Evolutionary conservation across 1,140 invertebrate genomes (phyloP).

Genomic region (Ceratitis capitata): DNA sequence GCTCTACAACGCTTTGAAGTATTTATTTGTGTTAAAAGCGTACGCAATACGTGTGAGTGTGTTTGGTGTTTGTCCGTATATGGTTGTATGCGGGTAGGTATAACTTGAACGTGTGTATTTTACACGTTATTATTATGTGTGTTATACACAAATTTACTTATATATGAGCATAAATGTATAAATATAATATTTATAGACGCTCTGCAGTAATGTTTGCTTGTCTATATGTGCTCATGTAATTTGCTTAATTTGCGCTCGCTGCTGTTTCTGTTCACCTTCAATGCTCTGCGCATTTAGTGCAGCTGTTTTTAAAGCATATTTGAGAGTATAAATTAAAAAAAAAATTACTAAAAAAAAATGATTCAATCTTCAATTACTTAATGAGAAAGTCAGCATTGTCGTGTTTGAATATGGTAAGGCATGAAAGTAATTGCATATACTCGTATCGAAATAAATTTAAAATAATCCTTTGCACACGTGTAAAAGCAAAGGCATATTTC

Average conservation of each 20-base stretch:
- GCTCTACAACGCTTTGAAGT: conserved; percentile 11
- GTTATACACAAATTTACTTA: background rate
- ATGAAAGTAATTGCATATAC: background rate
- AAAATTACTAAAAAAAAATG: background rate
- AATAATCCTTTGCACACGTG: too few relatives aligned
- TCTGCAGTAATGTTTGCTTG: too few relatives aligned
- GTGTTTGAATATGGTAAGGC: background rate
- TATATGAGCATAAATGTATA: background rate
- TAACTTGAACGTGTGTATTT: background rate
- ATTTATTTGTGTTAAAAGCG: background rate
- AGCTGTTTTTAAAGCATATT: background rate
- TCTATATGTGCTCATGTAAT: background rate
- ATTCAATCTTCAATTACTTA: background rate
- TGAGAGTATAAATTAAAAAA: background rate
- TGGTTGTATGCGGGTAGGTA: background rate
- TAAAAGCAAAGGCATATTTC: too few relatives aligned
- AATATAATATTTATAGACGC: too few relatives aligned
- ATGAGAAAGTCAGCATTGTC: background rate
- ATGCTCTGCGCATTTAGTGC: background rate
- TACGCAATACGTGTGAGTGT: background rate
- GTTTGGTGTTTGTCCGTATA: background rate
- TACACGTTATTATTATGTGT: background rate
- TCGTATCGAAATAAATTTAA: too few relatives aligned
- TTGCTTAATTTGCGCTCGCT: background rate
- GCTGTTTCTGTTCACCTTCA: background rate